Percentiles rank a stretch among this genome's conserved stretches.
Evolutionary conservation across 2,888 invertebrate genomes (phyloP).

Genomic region (Notodonta dromedarius): DNA sequence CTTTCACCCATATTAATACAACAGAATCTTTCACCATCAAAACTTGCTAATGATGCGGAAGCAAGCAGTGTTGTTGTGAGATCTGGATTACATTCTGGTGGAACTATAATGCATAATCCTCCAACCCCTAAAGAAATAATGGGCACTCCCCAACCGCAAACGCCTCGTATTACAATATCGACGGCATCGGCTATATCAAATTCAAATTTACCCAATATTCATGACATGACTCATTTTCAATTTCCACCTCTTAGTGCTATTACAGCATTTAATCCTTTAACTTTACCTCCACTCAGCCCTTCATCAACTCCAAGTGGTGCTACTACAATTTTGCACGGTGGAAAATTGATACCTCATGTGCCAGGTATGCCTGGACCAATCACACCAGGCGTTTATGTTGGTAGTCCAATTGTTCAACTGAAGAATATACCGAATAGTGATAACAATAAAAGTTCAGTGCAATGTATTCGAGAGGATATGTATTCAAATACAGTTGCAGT

Average conservation of each 20-base stretch:
- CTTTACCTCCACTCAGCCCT: constrained; percentile 83
- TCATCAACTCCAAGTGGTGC: constrained; percentile 82
- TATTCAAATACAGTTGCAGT: constrained; percentile 43
- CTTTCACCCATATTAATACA: constrained; percentile 83
- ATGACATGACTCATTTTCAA: constrained; percentile 83
- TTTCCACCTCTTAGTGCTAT: constrained; percentile 88
- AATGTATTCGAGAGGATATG: constrained; percentile 49
- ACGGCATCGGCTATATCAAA: constrained; percentile 81
- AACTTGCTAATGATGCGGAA: constrained; percentile 73
- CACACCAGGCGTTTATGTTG: constrained; percentile 77
- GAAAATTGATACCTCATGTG: constrained; percentile 92
- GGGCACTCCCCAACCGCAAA: constrained; percentile 73
- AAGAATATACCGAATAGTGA: constrained; percentile 54
- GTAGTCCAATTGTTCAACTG: constrained; percentile 48
- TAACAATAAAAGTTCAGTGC: constrained; percentile 44
- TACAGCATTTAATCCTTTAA: constrained; percentile 88
- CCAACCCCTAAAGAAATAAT: constrained; percentile 78
- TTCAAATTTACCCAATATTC: constrained; percentile 81
- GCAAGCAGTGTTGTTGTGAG: constrained; percentile 90
- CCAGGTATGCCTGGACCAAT: constrained; percentile 95
- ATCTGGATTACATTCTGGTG: constrained; percentile 92
- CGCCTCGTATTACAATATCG: constrained; percentile 83
- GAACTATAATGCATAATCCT: constrained; percentile 88
- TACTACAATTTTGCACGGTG: constrained; percentile 86
- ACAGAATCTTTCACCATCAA: constrained; percentile 77